Evolutionary conservation across 1,140 invertebrate genomes (phyloP).

Genomic region (Nephotettix cincticeps): DNA sequence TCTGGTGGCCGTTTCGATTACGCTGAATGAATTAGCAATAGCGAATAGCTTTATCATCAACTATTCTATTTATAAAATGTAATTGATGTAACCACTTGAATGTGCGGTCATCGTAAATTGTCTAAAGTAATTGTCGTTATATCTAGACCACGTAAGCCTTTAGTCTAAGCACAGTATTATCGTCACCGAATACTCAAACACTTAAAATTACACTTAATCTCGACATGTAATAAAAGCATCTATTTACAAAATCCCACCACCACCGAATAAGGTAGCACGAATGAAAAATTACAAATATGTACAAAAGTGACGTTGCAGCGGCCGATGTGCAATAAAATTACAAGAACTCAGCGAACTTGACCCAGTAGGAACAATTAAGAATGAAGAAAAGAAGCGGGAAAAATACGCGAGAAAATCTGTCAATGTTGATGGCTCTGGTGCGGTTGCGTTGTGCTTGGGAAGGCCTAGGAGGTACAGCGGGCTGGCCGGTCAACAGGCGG

Average conservation of each 20-base stretch:
- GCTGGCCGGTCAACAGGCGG: constrained; percentile 53
- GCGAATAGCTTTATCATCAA: too few species aligned
- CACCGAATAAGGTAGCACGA: neutral
- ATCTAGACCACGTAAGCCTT: too few species aligned
- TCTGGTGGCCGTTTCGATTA: too few species aligned
- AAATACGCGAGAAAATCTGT: constrained; percentile 80
- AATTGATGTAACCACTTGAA: too few species aligned
- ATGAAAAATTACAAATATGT: neutral
- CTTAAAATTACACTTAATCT: neutral
- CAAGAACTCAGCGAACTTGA: constrained; percentile 82
- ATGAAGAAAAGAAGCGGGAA: constrained; percentile 84
- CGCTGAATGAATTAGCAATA: too few species aligned
- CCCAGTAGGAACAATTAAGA: constrained; percentile 86
- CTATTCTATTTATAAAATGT: too few species aligned
- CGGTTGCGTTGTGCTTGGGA: constrained; percentile 56
- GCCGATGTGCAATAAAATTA: constrained; percentile 47
- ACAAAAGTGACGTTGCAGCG: neutral
- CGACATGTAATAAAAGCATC: neutral
- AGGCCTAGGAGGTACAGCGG: constrained; percentile 47
- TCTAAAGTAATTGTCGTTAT: too few species aligned
- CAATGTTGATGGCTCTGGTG: constrained; percentile 80
- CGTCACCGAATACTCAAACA: too few species aligned
- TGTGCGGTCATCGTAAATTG: too few species aligned
- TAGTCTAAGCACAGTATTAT: too few species aligned
- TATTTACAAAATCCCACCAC: neutral